Conservation (phyloP, 2,797 vertebrate genomes). For the Mormyrops boulengeri region DNA sequence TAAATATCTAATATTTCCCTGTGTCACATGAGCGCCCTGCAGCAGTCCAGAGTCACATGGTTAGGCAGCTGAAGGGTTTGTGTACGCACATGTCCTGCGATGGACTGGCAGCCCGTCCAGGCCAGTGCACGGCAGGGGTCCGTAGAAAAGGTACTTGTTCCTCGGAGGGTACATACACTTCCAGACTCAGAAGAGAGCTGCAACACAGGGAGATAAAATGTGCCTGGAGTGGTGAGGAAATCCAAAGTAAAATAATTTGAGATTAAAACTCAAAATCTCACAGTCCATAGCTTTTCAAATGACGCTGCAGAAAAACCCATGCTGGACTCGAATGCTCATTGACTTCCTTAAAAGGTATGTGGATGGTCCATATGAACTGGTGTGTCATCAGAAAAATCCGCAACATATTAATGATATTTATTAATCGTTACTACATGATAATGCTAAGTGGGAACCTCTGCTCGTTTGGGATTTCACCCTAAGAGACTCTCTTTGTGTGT, state of each 20-base stretch:
- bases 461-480: neutral
- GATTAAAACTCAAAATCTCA: neutral
- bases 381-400: neutral
- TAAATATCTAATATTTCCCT: too few relatives aligned
- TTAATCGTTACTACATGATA: neutral
- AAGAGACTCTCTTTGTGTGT: neutral
- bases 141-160: neutral
- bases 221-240: neutral
- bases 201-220: neutral
- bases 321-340: neutral
- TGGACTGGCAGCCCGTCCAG: neutral
- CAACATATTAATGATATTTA: neutral
- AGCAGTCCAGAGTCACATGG: neutral
- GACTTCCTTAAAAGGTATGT: neutral
- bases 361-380: neutral
- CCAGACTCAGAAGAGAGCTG: neutral
- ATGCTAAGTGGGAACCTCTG: neutral
- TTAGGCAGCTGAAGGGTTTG: neutral
- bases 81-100: neutral
- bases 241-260: neutral
- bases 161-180: neutral
- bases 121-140: neutral
- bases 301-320: neutral
- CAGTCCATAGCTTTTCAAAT: neutral
- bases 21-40: neutral